Conservation (phyloP, 2,888 invertebrate genomes). For the Heteropelma amictum region DNA sequence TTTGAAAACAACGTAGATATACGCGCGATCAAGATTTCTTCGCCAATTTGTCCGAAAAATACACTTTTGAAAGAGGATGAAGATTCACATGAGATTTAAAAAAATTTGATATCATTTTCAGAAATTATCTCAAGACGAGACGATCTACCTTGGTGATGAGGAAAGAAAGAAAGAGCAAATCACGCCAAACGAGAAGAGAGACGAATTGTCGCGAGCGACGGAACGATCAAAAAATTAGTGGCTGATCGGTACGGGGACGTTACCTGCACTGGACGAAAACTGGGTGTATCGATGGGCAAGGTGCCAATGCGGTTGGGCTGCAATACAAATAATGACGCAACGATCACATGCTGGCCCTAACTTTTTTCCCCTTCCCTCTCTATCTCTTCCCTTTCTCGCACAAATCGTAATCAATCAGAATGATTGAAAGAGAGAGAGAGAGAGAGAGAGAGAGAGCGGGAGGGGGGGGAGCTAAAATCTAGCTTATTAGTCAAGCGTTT, state of each 20-base stretch:
- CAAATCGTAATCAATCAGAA: conserved; percentile 30
- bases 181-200: conserved; percentile 24
- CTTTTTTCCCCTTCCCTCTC: conserved; percentile 8
- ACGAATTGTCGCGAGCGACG: conserved; percentile 2
- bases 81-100: too few species aligned
- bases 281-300: conserved; percentile 74
- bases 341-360: conserved; percentile 68
- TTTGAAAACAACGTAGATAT: too few species aligned
- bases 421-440: conserved; percentile 43
- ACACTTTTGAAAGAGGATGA: too few species aligned
- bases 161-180: neutral
- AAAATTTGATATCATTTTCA: too few species aligned
- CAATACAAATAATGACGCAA: conserved; percentile 73
- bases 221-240: conserved; percentile 33
- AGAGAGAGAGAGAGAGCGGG: conserved; percentile 33
- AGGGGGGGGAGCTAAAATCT: conserved; percentile 68
- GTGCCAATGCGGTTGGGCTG: conserved; percentile 75
- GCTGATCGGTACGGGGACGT: conserved; percentile 67
- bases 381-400: neutral
- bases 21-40: too few species aligned
- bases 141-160: too few species aligned
- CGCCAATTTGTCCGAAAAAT: neutral
- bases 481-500: conserved; percentile 71
- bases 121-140: too few species aligned
- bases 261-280: conserved; percentile 76